These are phyloP conservation scores for Nanorana parkeri DNA, from an alignment of 2,113 vertebrate genomes.

Conservation along the genomic window DNA sequence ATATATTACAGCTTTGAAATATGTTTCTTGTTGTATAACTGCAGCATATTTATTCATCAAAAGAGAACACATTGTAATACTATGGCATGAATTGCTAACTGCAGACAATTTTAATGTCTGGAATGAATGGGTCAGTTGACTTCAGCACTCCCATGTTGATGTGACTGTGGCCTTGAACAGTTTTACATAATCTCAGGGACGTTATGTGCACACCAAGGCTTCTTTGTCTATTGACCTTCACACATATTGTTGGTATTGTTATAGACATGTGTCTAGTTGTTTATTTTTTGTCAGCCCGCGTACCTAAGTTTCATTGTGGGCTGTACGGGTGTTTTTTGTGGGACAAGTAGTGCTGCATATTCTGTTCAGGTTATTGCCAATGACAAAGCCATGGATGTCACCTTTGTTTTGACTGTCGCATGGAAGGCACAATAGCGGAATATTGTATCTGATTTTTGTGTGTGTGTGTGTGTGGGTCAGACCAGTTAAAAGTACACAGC, in stretches of 20 bases:
- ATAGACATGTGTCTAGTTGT: neutral
- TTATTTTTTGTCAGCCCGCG: neutral
- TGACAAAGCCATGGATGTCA: slow-evolving; percentile 5
- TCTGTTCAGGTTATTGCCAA: neutral
- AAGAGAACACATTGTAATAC: too few species aligned
- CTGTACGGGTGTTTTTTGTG: neutral
- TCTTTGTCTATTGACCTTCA: slow-evolving; percentile 35
- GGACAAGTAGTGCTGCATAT: neutral
- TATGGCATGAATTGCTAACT: too few species aligned
- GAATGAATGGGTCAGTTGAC: neutral
- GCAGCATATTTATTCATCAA: too few species aligned
- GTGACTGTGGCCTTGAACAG: neutral
- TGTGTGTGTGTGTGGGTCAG: too few species aligned
- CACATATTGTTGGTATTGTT: neutral
- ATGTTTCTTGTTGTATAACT: too few species aligned
- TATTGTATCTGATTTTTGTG: too few species aligned
- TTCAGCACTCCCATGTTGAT: neutral
- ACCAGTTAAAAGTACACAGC: too few species aligned
- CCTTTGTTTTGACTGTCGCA: slow-evolving; percentile 26
- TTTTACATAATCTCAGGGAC: slow-evolving; percentile 1
- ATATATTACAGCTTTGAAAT: too few species aligned
- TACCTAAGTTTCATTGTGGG: neutral
- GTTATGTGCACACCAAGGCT: neutral
- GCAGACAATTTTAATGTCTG: too few species aligned
- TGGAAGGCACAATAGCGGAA: neutral